A percentile compares a stretch with the other conserved stretches of the same genome.
Evolutionary conservation across 2,113 vertebrate species (phyloP).

Genomic region (Siniperca chuatsi): DNA sequence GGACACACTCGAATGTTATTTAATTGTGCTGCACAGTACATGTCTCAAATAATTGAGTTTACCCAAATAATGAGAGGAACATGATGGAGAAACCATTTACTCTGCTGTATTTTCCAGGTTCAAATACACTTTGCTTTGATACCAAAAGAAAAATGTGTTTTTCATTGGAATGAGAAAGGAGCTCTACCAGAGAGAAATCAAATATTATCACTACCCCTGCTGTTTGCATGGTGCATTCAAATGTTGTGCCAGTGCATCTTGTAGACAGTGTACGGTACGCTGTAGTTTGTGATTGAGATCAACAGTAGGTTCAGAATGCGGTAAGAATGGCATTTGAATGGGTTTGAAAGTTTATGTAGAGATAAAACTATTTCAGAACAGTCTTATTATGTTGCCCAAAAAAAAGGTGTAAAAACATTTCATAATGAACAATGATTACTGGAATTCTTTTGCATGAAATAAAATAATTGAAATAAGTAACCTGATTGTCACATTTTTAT

Average conservation of each 20-base stretch:
- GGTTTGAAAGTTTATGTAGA: background rate
- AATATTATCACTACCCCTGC: background rate
- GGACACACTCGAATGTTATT: background rate
- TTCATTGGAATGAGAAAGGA: background rate
- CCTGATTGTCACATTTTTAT: background rate
- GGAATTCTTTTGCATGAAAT: slow-evolving; percentile 43
- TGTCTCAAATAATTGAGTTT: slow-evolving; percentile 24
- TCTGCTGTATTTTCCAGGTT: slow-evolving; percentile 5
- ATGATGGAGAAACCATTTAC: slow-evolving; percentile 6
- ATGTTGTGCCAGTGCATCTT: slow-evolving; percentile 9
- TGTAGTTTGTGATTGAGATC: slow-evolving; percentile 10
- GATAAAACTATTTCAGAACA: slow-evolving; percentile 12
- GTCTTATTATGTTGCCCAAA: slow-evolving; percentile 35
- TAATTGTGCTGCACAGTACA: background rate
- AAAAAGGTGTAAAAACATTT: slow-evolving; percentile 21
- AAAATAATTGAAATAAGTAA: slow-evolving; percentile 13
- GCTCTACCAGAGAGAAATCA: slow-evolving; percentile 11
- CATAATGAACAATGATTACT: slow-evolving; percentile 13
- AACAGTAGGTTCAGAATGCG: background rate
- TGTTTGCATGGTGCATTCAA: slow-evolving; percentile 15
- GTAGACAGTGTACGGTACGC: background rate
- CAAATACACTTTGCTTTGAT: background rate
- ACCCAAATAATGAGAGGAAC: slow-evolving; percentile 2
- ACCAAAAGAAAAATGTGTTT: slow-evolving; percentile 12
- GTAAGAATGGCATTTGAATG: background rate